Conservation (phyloP, 2,113 vertebrate genomes). For the Empidonax traillii region DNA sequence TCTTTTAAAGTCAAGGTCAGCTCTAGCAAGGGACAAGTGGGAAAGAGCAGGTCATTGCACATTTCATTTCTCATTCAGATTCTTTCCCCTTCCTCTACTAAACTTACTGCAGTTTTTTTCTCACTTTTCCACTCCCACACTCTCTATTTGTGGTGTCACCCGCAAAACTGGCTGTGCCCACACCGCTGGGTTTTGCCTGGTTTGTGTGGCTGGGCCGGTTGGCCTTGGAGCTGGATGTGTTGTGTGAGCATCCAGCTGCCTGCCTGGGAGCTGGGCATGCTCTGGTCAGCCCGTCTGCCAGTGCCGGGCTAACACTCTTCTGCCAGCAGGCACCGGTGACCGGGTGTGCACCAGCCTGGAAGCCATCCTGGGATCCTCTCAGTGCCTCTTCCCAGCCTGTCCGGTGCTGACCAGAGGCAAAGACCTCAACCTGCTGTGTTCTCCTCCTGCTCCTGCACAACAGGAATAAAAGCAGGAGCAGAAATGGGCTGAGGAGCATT, state of each 20-base stretch:
- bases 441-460: accelerated
- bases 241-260: background rate
- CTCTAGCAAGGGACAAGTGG: background rate
- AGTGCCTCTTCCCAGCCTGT: background rate
- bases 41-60: background rate
- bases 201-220: background rate
- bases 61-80: background rate
- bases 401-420: background rate
- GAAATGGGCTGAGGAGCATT: background rate
- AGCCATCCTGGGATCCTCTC: background rate
- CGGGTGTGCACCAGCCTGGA: background rate
- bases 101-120: background rate
- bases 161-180: background rate
- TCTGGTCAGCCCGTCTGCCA: background rate
- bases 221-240: background rate
- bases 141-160: accelerated
- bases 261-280: background rate
- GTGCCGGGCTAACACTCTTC: accelerated
- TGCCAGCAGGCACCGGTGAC: background rate
- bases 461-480: background rate
- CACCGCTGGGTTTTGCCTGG: accelerated
- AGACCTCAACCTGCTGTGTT: accelerated
- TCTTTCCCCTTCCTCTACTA: background rate
- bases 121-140: background rate
- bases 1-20: background rate